These are phyloP conservation scores for Prunella strophiata DNA, from an alignment of 2,797 vertebrate genomes.

Conservation along the genomic window DNA sequence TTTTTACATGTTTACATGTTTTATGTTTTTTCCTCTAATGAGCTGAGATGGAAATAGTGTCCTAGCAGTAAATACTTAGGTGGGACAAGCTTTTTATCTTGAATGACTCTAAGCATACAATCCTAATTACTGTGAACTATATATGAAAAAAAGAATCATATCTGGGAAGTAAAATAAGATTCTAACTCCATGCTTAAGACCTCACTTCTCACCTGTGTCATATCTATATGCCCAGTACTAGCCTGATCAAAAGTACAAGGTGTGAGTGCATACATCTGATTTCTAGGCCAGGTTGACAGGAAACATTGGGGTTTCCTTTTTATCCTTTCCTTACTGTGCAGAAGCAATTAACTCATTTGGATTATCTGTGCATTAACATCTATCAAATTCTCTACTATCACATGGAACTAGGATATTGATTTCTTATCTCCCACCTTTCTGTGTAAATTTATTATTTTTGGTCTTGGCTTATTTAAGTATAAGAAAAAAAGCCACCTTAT, in stretches of 20 bases:
- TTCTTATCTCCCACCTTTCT: not conserved
- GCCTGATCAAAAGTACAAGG: not conserved
- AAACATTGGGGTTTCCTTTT: not conserved
- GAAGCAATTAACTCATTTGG: not conserved
- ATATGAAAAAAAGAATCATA: not conserved
- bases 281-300: not conserved
- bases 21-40: not conserved
- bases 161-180: not conserved
- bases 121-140: not conserved
- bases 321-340: not conserved
- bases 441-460: constrained; percentile 17
- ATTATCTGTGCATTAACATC: constrained; percentile 2
- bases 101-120: not conserved
- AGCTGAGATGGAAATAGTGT: not conserved
- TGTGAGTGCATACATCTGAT: not conserved
- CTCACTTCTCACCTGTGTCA: not conserved
- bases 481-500: not conserved
- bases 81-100: not conserved
- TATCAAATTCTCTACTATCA: not conserved
- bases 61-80: not conserved
- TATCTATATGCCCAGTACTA: not conserved
- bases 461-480: not conserved
- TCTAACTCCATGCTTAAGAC: not conserved
- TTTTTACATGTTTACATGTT: not conserved
- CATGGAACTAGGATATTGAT: not conserved